Evolutionary conservation across 1,140 invertebrate species (phyloP).

Genomic region (Melitaea cinxia): DNA sequence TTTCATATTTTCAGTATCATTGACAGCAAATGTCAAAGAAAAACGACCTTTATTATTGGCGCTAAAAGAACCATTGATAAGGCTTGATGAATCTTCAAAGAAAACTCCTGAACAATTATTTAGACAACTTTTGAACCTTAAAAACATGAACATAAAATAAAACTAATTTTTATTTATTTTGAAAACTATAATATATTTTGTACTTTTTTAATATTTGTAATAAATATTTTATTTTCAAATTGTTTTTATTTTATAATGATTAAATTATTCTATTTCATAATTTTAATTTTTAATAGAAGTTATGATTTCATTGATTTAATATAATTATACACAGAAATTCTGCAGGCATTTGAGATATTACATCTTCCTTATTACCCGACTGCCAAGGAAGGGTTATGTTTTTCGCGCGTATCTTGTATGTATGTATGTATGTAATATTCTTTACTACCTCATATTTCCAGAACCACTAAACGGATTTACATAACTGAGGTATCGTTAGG

Average conservation of each 20-base stretch:
- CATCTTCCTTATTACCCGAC: too few relatives aligned
- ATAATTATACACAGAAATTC: too few relatives aligned
- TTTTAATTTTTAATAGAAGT: too few relatives aligned
- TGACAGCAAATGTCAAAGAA: background rate
- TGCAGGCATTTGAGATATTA: too few relatives aligned
- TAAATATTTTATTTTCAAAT: background rate
- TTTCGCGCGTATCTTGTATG: too few relatives aligned
- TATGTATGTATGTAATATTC: too few relatives aligned
- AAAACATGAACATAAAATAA: slow-evolving; percentile 37
- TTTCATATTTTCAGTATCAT: slow-evolving; percentile 1
- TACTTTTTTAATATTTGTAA: slow-evolving; percentile 9
- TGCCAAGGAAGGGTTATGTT: too few relatives aligned
- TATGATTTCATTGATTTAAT: too few relatives aligned
- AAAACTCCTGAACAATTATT: slow-evolving; percentile 40
- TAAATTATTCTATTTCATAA: too few relatives aligned
- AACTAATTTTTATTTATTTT: background rate
- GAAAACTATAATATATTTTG: slow-evolving; percentile 12
- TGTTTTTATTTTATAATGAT: background rate
- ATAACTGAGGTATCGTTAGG: too few relatives aligned
- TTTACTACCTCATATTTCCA: too few relatives aligned
- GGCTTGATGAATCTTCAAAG: slow-evolving; percentile 39
- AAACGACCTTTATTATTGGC: slow-evolving; percentile 25
- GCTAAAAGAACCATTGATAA: slow-evolving; percentile 39
- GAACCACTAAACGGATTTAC: too few relatives aligned
- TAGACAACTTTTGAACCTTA: slow-evolving; percentile 48